Evolutionary conservation across 2,797 vertebrate genomes (phyloP).

Genomic region (Acomys russatus): DNA sequence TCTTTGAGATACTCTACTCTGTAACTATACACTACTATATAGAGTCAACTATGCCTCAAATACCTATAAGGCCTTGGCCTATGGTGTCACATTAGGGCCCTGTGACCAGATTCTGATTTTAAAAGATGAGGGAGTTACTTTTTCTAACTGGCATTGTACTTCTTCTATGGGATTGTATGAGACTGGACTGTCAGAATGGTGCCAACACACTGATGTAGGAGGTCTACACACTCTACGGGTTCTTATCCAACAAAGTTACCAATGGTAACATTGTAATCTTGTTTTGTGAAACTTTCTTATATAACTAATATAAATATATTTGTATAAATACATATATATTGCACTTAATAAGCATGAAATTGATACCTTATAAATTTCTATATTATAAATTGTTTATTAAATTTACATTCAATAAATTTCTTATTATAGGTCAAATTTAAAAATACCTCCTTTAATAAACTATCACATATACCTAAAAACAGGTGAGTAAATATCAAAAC

Average conservation of each 20-base stretch:
- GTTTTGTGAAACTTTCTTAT: conserved; percentile 14
- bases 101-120: neutral
- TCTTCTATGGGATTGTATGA: neutral
- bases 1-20: neutral
- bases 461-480: conserved; percentile 33
- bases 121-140: neutral
- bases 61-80: neutral
- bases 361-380: neutral
- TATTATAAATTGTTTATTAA: neutral
- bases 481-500: neutral
- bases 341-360: neutral
- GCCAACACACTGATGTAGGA: neutral
- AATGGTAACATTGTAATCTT: conserved; percentile 13
- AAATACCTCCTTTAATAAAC: neutral
- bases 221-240: neutral
- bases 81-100: neutral
- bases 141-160: neutral
- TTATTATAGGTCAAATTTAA: neutral
- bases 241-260: neutral
- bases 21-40: neutral
- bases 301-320: neutral
- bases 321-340: neutral
- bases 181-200: neutral
- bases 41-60: neutral
- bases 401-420: conserved; percentile 28